A percentile compares a stretch with the other conserved stretches of the same genome.
These are phyloP conservation scores for Eciton burchellii DNA, from an alignment of 1,140 invertebrate genomes.

Conservation along the genomic window DNA sequence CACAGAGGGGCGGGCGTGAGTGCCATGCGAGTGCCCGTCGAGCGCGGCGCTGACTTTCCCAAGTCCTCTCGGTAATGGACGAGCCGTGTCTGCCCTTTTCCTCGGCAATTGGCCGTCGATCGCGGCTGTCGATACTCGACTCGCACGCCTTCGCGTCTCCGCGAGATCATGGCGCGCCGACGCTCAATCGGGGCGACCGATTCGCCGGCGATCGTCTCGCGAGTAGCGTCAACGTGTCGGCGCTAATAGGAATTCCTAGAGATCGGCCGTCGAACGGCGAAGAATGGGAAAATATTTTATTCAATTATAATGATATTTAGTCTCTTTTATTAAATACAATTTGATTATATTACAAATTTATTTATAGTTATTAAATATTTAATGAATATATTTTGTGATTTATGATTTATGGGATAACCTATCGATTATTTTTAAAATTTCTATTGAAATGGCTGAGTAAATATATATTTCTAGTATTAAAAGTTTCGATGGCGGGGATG, in stretches of 20 bases:
- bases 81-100: slow-evolving; percentile 73
- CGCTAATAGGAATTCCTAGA: slow-evolving; percentile 29
- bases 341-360: too few species aligned
- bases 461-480: too few species aligned
- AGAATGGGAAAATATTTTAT: too few species aligned
- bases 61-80: slow-evolving; percentile 74
- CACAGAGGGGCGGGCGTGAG: slow-evolving; percentile 34
- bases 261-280: not conserved
- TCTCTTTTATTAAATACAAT: too few species aligned
- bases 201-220: slow-evolving; percentile 47
- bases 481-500: too few species aligned
- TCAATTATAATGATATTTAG: too few species aligned
- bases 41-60: slow-evolving; percentile 63
- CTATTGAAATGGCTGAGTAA: too few species aligned
- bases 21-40: slow-evolving; percentile 70
- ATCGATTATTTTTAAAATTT: too few species aligned
- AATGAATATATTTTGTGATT: too few species aligned
- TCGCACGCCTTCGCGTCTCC: slow-evolving; percentile 41
- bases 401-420: too few species aligned
- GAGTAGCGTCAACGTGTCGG: slow-evolving; percentile 27
- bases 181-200: slow-evolving; percentile 17
- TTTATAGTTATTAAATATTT: too few species aligned
- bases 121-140: slow-evolving; percentile 36
- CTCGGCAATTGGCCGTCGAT: slow-evolving; percentile 58
- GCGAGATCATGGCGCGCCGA: not conserved